Conservation (phyloP, 2,888 invertebrate genomes). For the Gymnocheta viridis region DNA sequence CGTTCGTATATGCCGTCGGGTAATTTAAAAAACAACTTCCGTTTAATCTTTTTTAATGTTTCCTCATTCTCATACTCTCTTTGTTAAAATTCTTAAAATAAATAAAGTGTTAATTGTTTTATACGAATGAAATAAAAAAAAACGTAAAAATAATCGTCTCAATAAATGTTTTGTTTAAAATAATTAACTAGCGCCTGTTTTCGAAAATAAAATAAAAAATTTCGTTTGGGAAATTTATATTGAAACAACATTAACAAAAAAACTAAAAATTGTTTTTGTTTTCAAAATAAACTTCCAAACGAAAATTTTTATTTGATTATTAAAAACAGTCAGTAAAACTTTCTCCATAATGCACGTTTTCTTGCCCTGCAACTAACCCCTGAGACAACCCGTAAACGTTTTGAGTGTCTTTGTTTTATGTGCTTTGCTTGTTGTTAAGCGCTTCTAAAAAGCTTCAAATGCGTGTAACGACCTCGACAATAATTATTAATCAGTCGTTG, state of each 20-base stretch:
- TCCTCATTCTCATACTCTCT: neutral
- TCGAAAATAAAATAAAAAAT: too few species aligned
- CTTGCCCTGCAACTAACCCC: slow-evolving; percentile 26
- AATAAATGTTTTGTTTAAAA: slow-evolving; percentile 26
- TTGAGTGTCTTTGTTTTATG: neutral
- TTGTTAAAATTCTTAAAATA: slow-evolving; percentile 13
- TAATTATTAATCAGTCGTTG: neutral
- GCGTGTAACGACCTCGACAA: slow-evolving; percentile 63
- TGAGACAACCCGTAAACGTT: slow-evolving; percentile 49
- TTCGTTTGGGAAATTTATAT: too few species aligned
- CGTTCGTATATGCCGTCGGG: slow-evolving; percentile 6
- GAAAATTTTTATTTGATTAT: too few species aligned
- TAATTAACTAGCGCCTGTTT: too few species aligned
- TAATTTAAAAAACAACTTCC: slow-evolving; percentile 26
- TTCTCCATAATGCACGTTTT: slow-evolving; percentile 32
- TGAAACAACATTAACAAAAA: too few species aligned
- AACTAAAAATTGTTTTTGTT: too few species aligned
- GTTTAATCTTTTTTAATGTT: slow-evolving; percentile 15
- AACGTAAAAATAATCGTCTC: neutral
- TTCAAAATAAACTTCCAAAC: too few species aligned
- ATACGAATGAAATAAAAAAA: neutral
- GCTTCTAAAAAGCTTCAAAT: slow-evolving; percentile 43
- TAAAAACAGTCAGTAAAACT: too few species aligned
- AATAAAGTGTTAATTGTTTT: slow-evolving; percentile 11
- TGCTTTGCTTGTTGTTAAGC: slow-evolving; percentile 60